phyloP scores from a whole-genome alignment of 2,113 vertebrate genomes.

The Barnardius zonarius region DNA sequence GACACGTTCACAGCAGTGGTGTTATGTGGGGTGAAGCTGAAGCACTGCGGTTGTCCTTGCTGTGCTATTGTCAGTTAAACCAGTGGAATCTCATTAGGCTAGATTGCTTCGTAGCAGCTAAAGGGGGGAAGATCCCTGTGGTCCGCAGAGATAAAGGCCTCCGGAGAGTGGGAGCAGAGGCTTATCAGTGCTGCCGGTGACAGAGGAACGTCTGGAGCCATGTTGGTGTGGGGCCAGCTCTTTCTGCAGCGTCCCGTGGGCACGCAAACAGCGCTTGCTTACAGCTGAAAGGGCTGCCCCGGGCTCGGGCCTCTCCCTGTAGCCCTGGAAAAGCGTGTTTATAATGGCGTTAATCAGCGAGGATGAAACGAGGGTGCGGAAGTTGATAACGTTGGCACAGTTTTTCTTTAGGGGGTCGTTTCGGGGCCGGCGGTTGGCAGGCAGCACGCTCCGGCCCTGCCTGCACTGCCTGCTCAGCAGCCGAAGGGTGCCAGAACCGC shows the following conservation, averaged over 20 bases:
- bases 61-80: neutral
- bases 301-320: neutral
- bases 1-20: neutral
- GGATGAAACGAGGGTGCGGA: neutral
- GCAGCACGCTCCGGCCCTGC: neutral
- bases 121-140: constrained; percentile 4
- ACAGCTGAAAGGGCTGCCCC: neutral
- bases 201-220: neutral
- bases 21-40: neutral
- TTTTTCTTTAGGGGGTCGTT: neutral
- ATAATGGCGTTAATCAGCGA: neutral
- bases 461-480: neutral
- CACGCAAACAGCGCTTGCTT: neutral
- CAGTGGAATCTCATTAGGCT: constrained; percentile 23
- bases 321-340: neutral
- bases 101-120: neutral
- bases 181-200: neutral
- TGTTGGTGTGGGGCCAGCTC: neutral
- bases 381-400: too few species aligned
- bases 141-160: constrained; percentile 28
- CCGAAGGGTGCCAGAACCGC: fast-evolving
- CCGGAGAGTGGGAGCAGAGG: neutral
- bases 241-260: neutral
- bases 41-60: neutral
- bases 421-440: neutral